Evolutionary conservation across 2,888 invertebrate species (phyloP).

Genomic region (Cremastinae sp.): DNA sequence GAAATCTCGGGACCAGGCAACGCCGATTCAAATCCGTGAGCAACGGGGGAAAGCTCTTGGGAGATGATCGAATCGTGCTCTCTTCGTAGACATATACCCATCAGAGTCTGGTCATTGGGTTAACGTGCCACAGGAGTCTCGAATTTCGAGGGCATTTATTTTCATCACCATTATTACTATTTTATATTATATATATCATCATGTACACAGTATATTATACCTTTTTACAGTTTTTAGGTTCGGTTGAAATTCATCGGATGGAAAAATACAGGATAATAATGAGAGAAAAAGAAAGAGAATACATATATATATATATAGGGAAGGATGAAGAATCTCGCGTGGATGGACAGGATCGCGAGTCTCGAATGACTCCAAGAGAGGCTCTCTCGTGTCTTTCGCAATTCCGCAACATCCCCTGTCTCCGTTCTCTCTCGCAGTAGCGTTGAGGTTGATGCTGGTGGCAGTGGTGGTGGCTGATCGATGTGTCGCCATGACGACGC

Average conservation of each 20-base stretch:
- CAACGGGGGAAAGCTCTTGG: not conserved
- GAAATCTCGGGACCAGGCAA: not conserved
- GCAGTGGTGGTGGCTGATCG: slow-evolving; percentile 81
- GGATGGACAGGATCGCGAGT: slow-evolving; percentile 46
- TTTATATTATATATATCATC: too few species aligned
- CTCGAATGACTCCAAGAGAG: slow-evolving; percentile 46
- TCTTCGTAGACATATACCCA: too few species aligned
- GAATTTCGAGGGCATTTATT: too few species aligned
- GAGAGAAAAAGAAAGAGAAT: too few species aligned
- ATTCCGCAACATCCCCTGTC: slow-evolving; percentile 23
- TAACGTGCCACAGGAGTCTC: not conserved
- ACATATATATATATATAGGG: too few species aligned
- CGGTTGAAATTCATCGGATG: too few species aligned
- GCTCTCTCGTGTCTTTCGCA: slow-evolving; percentile 45
- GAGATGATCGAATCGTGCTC: not conserved
- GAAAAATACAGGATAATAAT: not conserved
- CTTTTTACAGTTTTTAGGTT: not conserved
- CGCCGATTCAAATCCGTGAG: too few species aligned
- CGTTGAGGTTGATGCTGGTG: slow-evolving; percentile 25
- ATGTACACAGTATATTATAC: too few species aligned
- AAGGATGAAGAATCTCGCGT: slow-evolving; percentile 63
- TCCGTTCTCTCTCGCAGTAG: slow-evolving; percentile 21
- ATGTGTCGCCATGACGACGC: slow-evolving; percentile 86
- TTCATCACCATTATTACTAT: too few species aligned
- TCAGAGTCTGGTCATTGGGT: not conserved